These are phyloP conservation scores for Heterochromis multidens DNA, from an alignment of 2,113 vertebrate genomes.

Conservation along the genomic window DNA sequence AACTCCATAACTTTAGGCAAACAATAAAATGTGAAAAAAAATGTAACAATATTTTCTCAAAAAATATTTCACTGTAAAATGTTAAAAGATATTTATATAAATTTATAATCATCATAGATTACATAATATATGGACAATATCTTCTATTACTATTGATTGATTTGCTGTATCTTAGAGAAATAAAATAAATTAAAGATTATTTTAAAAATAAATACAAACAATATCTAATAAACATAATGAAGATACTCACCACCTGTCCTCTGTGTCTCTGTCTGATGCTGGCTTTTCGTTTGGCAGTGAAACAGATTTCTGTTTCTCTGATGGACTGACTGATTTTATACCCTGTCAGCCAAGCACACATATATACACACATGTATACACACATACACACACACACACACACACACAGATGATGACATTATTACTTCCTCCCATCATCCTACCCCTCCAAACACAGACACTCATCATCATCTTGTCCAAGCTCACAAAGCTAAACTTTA, in stretches of 20 bases:
- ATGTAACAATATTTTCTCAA: not conserved
- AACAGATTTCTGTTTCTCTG: not conserved
- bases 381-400: not conserved
- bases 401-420: not conserved
- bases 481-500: not conserved
- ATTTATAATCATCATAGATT: not conserved
- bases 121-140: not conserved
- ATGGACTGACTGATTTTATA: constrained; percentile 29
- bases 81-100: not conserved
- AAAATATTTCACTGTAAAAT: not conserved
- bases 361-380: no score
- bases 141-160: not conserved
- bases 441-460: fast-evolving
- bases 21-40: not conserved
- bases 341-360: not conserved
- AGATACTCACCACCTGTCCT: not conserved
- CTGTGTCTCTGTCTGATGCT: not conserved
- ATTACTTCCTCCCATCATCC: not conserved
- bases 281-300: not conserved
- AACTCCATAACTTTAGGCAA: no score
- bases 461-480: fast-evolving
- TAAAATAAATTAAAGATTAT: not conserved
- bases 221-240: not conserved
- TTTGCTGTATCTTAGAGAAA: not conserved
- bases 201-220: not conserved